Evolutionary conservation across 2,113 vertebrate species (phyloP).

Genomic region (Bostrychus sinensis): DNA sequence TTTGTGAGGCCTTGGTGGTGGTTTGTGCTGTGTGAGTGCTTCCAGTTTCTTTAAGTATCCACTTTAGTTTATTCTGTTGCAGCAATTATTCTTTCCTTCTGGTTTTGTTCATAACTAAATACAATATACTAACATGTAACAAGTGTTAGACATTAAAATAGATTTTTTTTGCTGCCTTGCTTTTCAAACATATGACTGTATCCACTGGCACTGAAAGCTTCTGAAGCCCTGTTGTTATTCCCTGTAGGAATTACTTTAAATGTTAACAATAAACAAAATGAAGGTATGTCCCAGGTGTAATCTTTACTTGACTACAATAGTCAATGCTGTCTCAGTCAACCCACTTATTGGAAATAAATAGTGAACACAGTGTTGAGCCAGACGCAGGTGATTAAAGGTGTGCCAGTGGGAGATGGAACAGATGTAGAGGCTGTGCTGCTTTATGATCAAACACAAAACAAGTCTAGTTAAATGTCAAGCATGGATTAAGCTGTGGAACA

Average conservation of each 20-base stretch:
- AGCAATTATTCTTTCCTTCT: too few species aligned
- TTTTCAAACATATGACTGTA: too few species aligned
- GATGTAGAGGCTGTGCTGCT: conserved; percentile 1
- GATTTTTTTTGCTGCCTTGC: too few species aligned
- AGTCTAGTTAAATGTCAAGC: conserved; percentile 2
- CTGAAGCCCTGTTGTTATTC: too few species aligned
- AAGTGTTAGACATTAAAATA: too few species aligned
- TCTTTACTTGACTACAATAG: background rate
- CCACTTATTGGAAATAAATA: background rate
- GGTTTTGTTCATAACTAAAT: too few species aligned
- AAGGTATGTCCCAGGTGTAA: background rate
- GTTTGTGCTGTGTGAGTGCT: too few species aligned
- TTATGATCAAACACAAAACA: conserved; percentile 2
- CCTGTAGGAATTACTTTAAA: background rate
- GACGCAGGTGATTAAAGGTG: background rate
- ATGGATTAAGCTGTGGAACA: conserved; percentile 6
- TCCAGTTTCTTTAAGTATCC: too few species aligned
- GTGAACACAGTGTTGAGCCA: background rate
- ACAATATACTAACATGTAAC: too few species aligned
- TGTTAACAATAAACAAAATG: background rate
- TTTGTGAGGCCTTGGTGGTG: too few species aligned
- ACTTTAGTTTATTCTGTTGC: too few species aligned
- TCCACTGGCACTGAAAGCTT: too few species aligned
- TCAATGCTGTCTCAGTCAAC: background rate
- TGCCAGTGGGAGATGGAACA: background rate